These are phyloP conservation scores for Proterorhinus semilunaris DNA, from an alignment of 2,113 vertebrate genomes.

Conservation along the genomic window DNA sequence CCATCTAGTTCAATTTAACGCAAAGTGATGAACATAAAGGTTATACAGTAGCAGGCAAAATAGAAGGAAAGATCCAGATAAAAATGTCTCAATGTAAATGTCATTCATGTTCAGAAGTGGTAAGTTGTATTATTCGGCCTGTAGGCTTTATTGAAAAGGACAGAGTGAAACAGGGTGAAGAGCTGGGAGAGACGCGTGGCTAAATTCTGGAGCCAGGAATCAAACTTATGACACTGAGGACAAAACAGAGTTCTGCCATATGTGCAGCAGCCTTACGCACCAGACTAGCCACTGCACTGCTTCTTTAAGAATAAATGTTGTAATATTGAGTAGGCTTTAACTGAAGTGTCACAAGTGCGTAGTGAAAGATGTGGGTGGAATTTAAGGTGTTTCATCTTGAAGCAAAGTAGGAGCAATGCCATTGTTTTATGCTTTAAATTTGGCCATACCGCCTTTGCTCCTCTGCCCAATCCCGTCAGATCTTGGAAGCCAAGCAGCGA, in stretches of 20 bases:
- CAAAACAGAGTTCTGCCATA: no score
- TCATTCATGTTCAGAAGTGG: not conserved
- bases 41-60: conserved; percentile 1
- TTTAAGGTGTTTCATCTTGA: conserved; percentile 7
- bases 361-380: conserved; percentile 25
- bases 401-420: conserved; percentile 7
- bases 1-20: conserved; percentile 21
- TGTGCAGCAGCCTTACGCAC: no score
- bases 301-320: no score
- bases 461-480: no score
- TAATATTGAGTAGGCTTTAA: not conserved
- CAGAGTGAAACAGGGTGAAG: no score
- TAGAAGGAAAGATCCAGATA: not conserved
- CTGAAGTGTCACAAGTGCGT: conserved; percentile 6
- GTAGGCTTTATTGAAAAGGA: no score
- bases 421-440: not conserved
- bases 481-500: no score
- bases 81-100: not conserved
- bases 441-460: no score
- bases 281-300: no score
- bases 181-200: no score
- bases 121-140: not conserved
- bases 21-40: conserved; percentile 9
- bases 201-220: no score
- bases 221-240: no score